Conservation (phyloP, 2,888 invertebrate species). For the Caenorhabditis sp. region DNA sequence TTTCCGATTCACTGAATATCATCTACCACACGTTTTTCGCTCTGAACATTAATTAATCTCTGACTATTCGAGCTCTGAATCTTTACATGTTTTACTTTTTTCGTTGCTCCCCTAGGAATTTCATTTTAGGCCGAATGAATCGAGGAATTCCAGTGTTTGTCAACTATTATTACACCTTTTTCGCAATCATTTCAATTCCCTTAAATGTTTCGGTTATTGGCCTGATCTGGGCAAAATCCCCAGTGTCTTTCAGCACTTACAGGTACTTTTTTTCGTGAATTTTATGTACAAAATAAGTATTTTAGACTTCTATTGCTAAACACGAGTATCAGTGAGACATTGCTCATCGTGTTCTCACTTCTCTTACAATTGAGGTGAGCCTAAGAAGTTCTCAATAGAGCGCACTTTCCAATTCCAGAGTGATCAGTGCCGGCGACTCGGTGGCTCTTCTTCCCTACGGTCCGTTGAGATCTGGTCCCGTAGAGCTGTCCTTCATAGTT, state of each 20-base stretch:
- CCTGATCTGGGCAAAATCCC: slow-evolving; percentile 43
- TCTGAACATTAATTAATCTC: background rate
- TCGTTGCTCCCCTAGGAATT: too few species aligned
- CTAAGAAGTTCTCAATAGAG: background rate
- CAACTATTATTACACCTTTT: slow-evolving; percentile 39
- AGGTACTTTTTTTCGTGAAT: slow-evolving; percentile 11
- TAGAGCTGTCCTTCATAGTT: slow-evolving; percentile 21
- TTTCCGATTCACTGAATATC: too few species aligned
- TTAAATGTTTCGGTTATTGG: slow-evolving; percentile 31
- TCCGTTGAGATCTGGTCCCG: slow-evolving; percentile 11
- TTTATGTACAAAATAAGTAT: too few species aligned
- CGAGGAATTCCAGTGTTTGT: slow-evolving; percentile 31
- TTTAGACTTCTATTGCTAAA: slow-evolving; percentile 40
- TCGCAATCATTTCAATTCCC: slow-evolving; percentile 19
- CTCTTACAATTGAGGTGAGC: slow-evolving; percentile 37
- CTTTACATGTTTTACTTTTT: too few species aligned
- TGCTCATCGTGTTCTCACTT: slow-evolving; percentile 42
- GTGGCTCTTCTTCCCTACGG: slow-evolving; percentile 45
- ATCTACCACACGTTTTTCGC: too few species aligned
- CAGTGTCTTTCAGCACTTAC: slow-evolving; percentile 37
- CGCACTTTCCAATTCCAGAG: slow-evolving; percentile 4
- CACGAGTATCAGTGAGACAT: slow-evolving; percentile 39
- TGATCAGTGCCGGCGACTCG: slow-evolving; percentile 48
- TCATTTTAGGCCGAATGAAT: slow-evolving; percentile 12
- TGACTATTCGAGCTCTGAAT: background rate